Base-by-base conservation (phyloP, 1,140 invertebrate species). In the Sinonovacula constricta region DNA sequence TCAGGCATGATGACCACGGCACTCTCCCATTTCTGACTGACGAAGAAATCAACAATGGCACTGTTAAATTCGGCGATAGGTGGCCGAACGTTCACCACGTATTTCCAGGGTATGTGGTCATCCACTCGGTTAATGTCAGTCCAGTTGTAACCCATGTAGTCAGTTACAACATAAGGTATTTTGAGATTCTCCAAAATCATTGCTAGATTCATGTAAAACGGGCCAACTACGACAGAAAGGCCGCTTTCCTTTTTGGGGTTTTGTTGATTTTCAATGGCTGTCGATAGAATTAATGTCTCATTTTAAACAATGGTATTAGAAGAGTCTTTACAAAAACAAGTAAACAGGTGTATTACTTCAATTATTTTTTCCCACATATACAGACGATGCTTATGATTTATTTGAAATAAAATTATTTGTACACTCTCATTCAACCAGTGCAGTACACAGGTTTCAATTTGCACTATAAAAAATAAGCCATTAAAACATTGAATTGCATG, bases 161-260 rank as follows among this genome's bases (percentile, higher is more conserved):
- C 86, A 3, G 88, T 89, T 24, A 89, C 76, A n/a, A 89, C 57
- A 57, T 89, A 89, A 0, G 88, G 85, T n/a, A 87, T 86, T 18
- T 75, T 51, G n/a, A 79, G 39, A 18, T 76, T 28, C 54, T 88
- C 83, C 1, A 88, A 54, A 0, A 88, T 82, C 86, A 89, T 87
- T 18, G 88, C 88, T 22, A 89, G 60, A 56, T 87, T 89, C n/a
- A 81, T 83, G 60, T 89, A 89, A 45, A 86, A 89, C 10, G 88
- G 88, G 31, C 88, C 88, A 39, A 89, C 85, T 2, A 89, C 83
- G 0, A 88, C 78, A 26, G 77, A 84, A 0, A 83, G 70, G 3
- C 80, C 79, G 22, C 53, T 51, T 2, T 72, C 74, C 10, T 28
- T 24, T 28, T 79, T 76, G 0, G 82, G 72, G 26, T 81, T 65